These are phyloP conservation scores for Beris morrisii DNA, from an alignment of 2,888 invertebrate species.

Conservation along the genomic window DNA sequence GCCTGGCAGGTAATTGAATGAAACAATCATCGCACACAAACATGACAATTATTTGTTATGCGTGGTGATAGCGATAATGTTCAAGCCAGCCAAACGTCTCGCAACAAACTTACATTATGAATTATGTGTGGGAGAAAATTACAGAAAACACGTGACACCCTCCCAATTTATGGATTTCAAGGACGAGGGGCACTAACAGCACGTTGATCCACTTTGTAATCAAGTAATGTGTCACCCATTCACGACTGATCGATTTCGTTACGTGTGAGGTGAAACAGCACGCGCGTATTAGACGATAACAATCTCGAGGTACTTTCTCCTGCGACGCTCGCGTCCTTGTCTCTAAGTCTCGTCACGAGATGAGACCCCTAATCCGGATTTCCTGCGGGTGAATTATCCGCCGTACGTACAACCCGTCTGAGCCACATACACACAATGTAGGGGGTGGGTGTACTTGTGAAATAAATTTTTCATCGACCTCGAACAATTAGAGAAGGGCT, in stretches of 20 bases:
- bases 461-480: slow-evolving; percentile 24
- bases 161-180: slow-evolving; percentile 13
- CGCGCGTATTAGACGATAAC: neutral
- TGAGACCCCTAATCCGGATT: neutral
- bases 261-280: slow-evolving; percentile 3
- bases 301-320: no score
- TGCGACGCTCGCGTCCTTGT: neutral
- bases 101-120: neutral
- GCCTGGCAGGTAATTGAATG: no score
- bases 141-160: slow-evolving; percentile 27
- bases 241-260: slow-evolving; percentile 14
- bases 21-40: no score
- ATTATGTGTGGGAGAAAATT: slow-evolving; percentile 22
- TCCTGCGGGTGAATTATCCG: neutral
- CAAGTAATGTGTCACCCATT: slow-evolving; percentile 23
- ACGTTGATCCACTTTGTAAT: slow-evolving; percentile 28
- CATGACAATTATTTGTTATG: no score
- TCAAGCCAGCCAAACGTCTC: no score
- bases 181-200: slow-evolving; percentile 17
- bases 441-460: neutral
- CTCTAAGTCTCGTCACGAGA: slow-evolving; percentile 4
- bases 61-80: no score
- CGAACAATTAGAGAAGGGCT: slow-evolving; percentile 28
- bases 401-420: neutral
- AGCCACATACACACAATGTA: neutral